Percentiles rank a stretch among this genome's conserved stretches.
These are phyloP conservation scores for Eilema caniola DNA, from an alignment of 2,888 invertebrate genomes.

Conservation along the genomic window DNA sequence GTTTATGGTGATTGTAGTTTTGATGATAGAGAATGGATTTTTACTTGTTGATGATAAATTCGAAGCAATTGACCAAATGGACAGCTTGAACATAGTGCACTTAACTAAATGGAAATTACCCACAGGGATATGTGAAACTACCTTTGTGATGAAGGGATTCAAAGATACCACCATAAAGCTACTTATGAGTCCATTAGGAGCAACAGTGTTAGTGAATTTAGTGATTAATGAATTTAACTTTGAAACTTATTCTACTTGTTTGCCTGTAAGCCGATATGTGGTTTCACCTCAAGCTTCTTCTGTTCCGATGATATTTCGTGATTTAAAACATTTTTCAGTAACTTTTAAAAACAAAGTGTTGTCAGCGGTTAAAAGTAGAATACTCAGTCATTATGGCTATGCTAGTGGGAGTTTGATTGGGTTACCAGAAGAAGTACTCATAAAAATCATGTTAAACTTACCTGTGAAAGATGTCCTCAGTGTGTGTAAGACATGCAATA, in stretches of 20 bases:
- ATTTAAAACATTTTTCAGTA: constrained; percentile 78
- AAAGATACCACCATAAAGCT: constrained; percentile 65
- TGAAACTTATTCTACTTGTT: constrained; percentile 77
- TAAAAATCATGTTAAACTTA: constrained; percentile 67
- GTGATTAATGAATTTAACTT: constrained; percentile 65
- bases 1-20: constrained; percentile 68
- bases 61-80: constrained; percentile 49
- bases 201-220: constrained; percentile 71
- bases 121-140: constrained; percentile 65
- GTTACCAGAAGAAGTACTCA: constrained; percentile 76
- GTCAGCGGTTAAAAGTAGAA: constrained; percentile 85
- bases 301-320: constrained; percentile 74
- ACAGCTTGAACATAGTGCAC: constrained; percentile 54
- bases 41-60: constrained; percentile 55
- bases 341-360: constrained; percentile 85
- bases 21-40: constrained; percentile 79
- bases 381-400: constrained; percentile 80
- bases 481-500: constrained; percentile 69
- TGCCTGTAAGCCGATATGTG: constrained; percentile 75
- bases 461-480: constrained; percentile 65
- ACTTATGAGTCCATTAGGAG: constrained; percentile 72
- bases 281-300: constrained; percentile 70
- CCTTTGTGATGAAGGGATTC: constrained; percentile 67
- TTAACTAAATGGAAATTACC: constrained; percentile 64
- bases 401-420: constrained; percentile 80